Evolutionary conservation across 2,888 invertebrate genomes (phyloP).

Genomic region (Apoderus coryli): DNA sequence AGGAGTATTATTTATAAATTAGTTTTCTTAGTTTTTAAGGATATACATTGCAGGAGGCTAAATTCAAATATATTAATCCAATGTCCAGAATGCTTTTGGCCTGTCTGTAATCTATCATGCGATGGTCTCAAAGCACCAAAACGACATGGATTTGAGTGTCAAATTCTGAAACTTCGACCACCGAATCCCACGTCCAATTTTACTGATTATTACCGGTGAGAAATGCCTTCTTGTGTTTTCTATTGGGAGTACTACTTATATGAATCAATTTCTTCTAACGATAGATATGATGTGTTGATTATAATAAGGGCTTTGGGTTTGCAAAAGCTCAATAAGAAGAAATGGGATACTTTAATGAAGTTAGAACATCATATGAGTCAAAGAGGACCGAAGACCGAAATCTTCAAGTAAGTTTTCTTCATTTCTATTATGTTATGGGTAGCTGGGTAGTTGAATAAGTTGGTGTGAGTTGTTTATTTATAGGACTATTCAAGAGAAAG

Average conservation of each 20-base stretch:
- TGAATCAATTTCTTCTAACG: conserved; percentile 9
- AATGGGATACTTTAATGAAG: conserved; percentile 38
- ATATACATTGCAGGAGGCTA: conserved; percentile 17
- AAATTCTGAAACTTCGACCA: conserved; percentile 40
- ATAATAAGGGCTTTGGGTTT: conserved; percentile 49
- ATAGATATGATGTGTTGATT: conserved; percentile 50
- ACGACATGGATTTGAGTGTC: conserved; percentile 46
- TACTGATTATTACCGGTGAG: conserved; percentile 39
- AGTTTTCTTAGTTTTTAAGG: too few species aligned
- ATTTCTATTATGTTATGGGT: too few species aligned
- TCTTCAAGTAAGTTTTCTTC: conserved; percentile 40
- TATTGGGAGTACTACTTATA: too few species aligned
- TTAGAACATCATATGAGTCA: conserved; percentile 48
- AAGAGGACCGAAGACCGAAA: conserved; percentile 47
- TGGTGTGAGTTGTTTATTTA: conserved; percentile 2
- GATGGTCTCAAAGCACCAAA: conserved; percentile 41
- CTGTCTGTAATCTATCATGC: conserved; percentile 52
- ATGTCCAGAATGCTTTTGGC: conserved; percentile 62
- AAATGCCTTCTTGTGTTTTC: too few species aligned
- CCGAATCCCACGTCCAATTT: conserved; percentile 30
- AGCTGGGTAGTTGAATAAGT: too few species aligned
- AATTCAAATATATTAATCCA: conserved; percentile 14
- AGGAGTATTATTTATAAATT: too few species aligned
- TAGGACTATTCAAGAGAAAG: conserved; percentile 30
- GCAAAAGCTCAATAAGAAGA: conserved; percentile 38